A percentile compares a stretch with the other conserved stretches of the same genome.
Evolutionary conservation across 1,140 invertebrate species (phyloP).

Genomic region (Drosophila burlai): DNA sequence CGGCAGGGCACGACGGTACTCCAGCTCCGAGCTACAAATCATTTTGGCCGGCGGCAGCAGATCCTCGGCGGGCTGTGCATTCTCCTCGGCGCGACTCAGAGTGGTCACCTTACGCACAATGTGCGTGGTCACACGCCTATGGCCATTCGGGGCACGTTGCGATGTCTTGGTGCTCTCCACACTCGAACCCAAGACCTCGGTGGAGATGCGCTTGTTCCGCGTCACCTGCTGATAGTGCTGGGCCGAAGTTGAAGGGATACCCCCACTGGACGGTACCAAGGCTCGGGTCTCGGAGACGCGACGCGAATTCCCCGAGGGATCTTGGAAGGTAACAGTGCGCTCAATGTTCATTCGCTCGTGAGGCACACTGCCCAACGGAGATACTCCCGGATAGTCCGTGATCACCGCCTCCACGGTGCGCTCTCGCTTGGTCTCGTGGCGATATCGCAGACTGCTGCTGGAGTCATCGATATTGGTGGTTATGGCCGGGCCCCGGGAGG

Average conservation of each 20-base stretch:
- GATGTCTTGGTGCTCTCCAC: slow-evolving; percentile 93
- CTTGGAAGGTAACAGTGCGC: slow-evolving; percentile 72
- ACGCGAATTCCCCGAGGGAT: slow-evolving; percentile 43
- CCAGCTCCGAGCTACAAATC: slow-evolving; percentile 77
- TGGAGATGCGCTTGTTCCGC: slow-evolving; percentile 92
- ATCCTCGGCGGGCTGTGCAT: slow-evolving; percentile 90
- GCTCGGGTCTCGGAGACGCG: slow-evolving; percentile 60
- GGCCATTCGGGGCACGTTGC: slow-evolving; percentile 90
- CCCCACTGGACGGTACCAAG: slow-evolving; percentile 46
- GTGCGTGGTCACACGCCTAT: slow-evolving; percentile 92
- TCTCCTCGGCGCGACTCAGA: slow-evolving; percentile 93
- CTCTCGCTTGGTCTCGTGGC: slow-evolving; percentile 80
- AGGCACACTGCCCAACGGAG: slow-evolving; percentile 58
- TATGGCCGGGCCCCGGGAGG: slow-evolving; percentile 87
- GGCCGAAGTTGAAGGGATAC: background rate
- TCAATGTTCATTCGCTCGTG: slow-evolving; percentile 72
- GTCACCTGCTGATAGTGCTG: slow-evolving; percentile 88
- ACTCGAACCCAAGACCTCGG: slow-evolving; percentile 93
- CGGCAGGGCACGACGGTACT: slow-evolving; percentile 87
- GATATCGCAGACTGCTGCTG: slow-evolving; percentile 62
- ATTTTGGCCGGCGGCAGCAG: slow-evolving; percentile 86
- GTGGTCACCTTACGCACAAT: slow-evolving; percentile 96
- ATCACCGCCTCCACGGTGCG: slow-evolving; percentile 82
- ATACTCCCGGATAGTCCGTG: slow-evolving; percentile 77
- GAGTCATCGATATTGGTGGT: slow-evolving; percentile 86